These are phyloP conservation scores for Clupea harengus DNA, from an alignment of 2,113 vertebrate species.

Conservation along the genomic window DNA sequence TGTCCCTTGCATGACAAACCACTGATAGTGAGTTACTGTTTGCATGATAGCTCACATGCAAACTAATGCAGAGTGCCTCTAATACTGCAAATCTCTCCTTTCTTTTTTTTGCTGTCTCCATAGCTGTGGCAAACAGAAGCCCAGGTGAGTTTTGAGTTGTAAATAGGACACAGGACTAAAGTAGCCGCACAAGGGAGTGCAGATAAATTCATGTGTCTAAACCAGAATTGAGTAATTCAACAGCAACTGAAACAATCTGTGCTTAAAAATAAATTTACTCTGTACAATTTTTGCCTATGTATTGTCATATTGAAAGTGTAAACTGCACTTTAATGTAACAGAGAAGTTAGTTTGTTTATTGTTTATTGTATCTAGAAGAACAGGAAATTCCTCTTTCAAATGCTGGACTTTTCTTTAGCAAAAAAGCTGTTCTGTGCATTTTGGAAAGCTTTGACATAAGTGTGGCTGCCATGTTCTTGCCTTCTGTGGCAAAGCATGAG, in stretches of 20 bases:
- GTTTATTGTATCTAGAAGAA: background rate
- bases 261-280: background rate
- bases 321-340: background rate
- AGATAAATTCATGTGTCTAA: constrained; percentile 39
- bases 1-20: constrained; percentile 68
- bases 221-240: constrained; percentile 20
- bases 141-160: constrained; percentile 84
- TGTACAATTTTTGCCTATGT: background rate
- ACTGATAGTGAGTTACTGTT: constrained; percentile 54
- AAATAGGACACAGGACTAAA: background rate
- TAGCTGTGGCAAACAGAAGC: constrained; percentile 82
- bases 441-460: constrained; percentile 64
- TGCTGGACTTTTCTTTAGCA: constrained; percentile 41
- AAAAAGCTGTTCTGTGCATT: constrained; percentile 66
- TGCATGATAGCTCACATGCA: constrained; percentile 85
- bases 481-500: constrained; percentile 66
- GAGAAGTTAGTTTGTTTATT: background rate
- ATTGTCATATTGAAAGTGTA: background rate
- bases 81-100: constrained; percentile 70
- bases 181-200: constrained; percentile 29
- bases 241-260: constrained; percentile 24
- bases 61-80: constrained; percentile 75
- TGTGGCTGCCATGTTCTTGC: constrained; percentile 72
- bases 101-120: constrained; percentile 71
- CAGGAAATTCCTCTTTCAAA: background rate